Evolutionary conservation across 2,797 vertebrate genomes (phyloP), one percentile per base, ranked within the genome.

Genomic region (Lacerta viridis): DNA sequence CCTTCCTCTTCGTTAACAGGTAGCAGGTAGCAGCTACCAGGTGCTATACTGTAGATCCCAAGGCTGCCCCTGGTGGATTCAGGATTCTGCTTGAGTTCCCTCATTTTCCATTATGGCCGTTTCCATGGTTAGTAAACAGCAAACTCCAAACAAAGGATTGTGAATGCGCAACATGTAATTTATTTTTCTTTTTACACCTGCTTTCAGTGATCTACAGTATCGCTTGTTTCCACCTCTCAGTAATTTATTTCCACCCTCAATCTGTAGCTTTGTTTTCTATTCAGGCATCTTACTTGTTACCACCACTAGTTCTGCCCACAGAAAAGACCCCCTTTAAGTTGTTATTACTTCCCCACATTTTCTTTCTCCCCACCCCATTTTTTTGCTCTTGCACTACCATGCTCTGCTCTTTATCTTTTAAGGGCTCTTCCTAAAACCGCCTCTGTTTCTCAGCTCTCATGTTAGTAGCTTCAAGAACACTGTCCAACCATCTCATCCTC

Each of bases 361-460:
- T 55, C 50, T 55, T 55, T 55, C 13, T 4, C 50, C 50, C 50
- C 3, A 5, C 13, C 50, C 50, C 4, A 3, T 46, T 80, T 93
- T 27, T 13, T 36, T 69, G n/a, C 61, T 27, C 71, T 33, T 46
- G 69, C 76, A 41, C 59, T 83, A 33, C n/a, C 87, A 80, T 93
- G 88, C 80, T 93, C 91, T 86, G 86, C 90, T 91, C 90, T 91
- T 87, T 90, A 87, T 55, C 6, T 72, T 80, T 27, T 81, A 66
- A 46, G 20, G 61, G 10, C 33, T 78, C 7, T 64, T 23, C 87
- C 89, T 91, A 87, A 39, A 93, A 90, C 59, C 72, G 27, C 66
- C 46, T 92, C 82, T 92, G 85, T 83, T 87, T 86, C 4, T 18
- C n/a, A 39, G 43, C 74, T 36, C 68, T n/a, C n/a, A n/a, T n/a